These are phyloP conservation scores for Noctua janthe DNA, from an alignment of 2,888 invertebrate species.

Conservation along the genomic window DNA sequence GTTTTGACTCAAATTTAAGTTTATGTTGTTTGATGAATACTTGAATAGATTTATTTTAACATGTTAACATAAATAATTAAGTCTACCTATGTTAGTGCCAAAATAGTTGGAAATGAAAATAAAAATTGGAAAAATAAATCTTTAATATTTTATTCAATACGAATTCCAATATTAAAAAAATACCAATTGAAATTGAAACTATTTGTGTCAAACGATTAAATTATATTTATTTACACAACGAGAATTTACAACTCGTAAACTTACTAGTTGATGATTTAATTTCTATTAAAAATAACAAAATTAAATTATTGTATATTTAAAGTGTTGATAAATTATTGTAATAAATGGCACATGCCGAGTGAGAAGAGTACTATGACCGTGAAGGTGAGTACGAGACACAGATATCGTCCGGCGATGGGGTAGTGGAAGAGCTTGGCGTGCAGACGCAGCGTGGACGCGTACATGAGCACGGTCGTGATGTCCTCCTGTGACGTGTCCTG, in stretches of 20 bases:
- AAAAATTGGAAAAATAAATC: conserved; percentile 11
- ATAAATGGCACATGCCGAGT: conserved; percentile 93
- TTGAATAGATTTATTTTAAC: conserved; percentile 25
- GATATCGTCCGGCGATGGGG: conserved; percentile 93
- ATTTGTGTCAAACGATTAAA: conserved; percentile 27
- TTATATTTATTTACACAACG: conserved; percentile 29
- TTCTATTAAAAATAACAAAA: conserved; percentile 19
- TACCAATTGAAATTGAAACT: conserved; percentile 4
- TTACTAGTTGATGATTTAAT: conserved; percentile 18
- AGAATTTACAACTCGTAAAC: conserved; percentile 46
- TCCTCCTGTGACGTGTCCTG: conserved; percentile 94
- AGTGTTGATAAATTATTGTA: conserved; percentile 76
- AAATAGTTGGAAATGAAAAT: conserved; percentile 49
- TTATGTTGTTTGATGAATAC: conserved; percentile 12
- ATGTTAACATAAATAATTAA: conserved; percentile 34
- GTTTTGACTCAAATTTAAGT: conserved; percentile 14
- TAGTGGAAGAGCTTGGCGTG: conserved; percentile 93
- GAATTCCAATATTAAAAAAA: conserved; percentile 8
- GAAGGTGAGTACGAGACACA: conserved; percentile 92
- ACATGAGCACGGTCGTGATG: conserved; percentile 94
- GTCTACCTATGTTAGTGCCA: conserved; percentile 58
- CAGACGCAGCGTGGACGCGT: conserved; percentile 93
- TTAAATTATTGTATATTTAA: conserved; percentile 11
- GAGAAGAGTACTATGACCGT: conserved; percentile 91
- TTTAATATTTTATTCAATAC: conserved; percentile 35